These are phyloP conservation scores for Ficedula albicollis DNA, from an alignment of 2,797 vertebrate species.

Conservation along the genomic window DNA sequence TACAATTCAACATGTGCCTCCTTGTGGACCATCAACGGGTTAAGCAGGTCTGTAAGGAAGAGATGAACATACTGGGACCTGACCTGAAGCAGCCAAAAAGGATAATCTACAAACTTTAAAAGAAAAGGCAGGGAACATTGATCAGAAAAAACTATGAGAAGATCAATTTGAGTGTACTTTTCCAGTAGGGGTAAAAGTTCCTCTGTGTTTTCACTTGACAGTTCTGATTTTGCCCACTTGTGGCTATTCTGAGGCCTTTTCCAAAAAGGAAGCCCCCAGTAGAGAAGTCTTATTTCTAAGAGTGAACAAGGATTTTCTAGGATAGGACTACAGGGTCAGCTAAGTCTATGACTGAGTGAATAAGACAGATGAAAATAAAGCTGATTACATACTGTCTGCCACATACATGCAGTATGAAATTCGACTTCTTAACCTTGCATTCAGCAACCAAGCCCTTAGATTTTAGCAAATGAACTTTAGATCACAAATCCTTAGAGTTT, in stretches of 20 bases:
- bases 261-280: background rate
- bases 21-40: background rate
- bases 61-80: background rate
- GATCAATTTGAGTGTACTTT: background rate
- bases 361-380: background rate
- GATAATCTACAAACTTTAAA: background rate
- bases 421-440: background rate
- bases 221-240: background rate
- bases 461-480: conserved; percentile 35
- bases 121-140: background rate
- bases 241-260: background rate
- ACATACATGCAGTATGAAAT: background rate
- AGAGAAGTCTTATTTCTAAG: background rate
- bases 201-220: background rate
- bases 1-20: background rate
- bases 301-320: background rate
- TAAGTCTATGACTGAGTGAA: background rate
- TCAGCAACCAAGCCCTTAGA: background rate
- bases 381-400: background rate
- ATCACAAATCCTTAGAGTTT: background rate
- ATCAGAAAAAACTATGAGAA: background rate
- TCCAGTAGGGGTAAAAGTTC: background rate
- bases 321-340: background rate
- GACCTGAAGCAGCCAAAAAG: background rate
- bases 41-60: background rate